A percentile compares a stretch with the other conserved stretches of the same genome.
These are phyloP conservation scores for Podocnemis expansa DNA, from an alignment of 2,113 vertebrate genomes.

Conservation along the genomic window DNA sequence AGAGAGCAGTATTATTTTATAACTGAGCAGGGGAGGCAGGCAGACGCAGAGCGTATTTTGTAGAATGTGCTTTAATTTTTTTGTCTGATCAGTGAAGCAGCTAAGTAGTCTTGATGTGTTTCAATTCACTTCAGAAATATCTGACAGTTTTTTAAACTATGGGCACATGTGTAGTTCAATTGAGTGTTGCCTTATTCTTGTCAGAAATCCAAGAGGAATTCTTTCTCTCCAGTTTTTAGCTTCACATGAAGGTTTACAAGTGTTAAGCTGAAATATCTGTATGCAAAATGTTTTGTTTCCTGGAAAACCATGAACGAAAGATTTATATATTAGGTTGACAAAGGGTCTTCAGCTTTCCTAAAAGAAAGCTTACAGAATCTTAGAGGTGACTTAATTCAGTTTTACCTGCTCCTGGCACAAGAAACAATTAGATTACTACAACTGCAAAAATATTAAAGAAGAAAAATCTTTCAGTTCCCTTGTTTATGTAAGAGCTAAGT, in stretches of 20 bases:
- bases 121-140: background rate
- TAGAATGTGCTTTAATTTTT: background rate
- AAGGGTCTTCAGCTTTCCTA: background rate
- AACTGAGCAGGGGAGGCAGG: background rate
- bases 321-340: background rate
- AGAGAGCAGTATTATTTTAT: no score
- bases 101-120: background rate
- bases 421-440: background rate
- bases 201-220: background rate
- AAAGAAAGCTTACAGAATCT: no score
- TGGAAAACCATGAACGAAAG: background rate
- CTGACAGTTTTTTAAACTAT: background rate
- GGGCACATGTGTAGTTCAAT: background rate
- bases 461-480: background rate
- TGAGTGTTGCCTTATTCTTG: background rate
- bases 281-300: background rate
- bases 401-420: background rate
- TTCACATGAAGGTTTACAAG: background rate
- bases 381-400: background rate
- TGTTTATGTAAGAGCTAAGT: background rate
- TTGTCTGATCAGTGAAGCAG: background rate
- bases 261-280: background rate
- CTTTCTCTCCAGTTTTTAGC: background rate
- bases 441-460: background rate
- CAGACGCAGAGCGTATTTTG: background rate